These are phyloP conservation scores for Xestia c-nigrum DNA, from an alignment of 2,888 invertebrate genomes.

Conservation along the genomic window DNA sequence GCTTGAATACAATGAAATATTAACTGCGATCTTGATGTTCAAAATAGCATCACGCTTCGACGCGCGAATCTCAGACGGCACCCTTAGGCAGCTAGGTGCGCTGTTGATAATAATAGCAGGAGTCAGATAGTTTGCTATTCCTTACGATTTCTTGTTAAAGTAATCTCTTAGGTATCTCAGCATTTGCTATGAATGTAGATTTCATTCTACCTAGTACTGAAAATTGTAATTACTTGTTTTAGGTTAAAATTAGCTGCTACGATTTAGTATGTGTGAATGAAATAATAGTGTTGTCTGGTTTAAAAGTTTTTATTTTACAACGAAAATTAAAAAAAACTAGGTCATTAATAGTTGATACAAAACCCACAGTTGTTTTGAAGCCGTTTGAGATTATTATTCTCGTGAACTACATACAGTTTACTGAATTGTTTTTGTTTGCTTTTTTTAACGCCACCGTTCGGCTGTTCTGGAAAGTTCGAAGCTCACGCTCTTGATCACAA, in stretches of 20 bases:
- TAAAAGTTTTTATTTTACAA: conserved; percentile 10
- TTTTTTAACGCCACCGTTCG: neutral
- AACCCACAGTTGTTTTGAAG: conserved; percentile 11
- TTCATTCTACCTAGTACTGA: neutral
- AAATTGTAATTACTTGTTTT: neutral
- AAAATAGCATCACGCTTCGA: conserved; percentile 19
- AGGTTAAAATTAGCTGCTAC: neutral
- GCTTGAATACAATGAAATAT: conserved; percentile 18
- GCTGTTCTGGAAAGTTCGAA: neutral
- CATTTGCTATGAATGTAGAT: neutral
- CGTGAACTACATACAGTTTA: neutral
- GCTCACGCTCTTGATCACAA: neutral
- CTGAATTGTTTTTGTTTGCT: neutral
- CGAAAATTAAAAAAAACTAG: conserved; percentile 3
- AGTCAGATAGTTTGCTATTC: conserved; percentile 11
- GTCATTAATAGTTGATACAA: neutral
- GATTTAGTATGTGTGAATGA: too few relatives aligned
- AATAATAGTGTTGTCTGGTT: conserved; percentile 2
- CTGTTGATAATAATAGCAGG: neutral
- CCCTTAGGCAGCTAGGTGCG: neutral
- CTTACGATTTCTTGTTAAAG: neutral
- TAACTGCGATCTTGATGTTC: conserved; percentile 20
- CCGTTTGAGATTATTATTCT: neutral
- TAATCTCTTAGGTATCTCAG: neutral
- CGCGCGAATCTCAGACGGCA: neutral